phyloP scores from a whole-genome alignment of 1,140 invertebrate species.

The Bilobella aurantiaca region DNA sequence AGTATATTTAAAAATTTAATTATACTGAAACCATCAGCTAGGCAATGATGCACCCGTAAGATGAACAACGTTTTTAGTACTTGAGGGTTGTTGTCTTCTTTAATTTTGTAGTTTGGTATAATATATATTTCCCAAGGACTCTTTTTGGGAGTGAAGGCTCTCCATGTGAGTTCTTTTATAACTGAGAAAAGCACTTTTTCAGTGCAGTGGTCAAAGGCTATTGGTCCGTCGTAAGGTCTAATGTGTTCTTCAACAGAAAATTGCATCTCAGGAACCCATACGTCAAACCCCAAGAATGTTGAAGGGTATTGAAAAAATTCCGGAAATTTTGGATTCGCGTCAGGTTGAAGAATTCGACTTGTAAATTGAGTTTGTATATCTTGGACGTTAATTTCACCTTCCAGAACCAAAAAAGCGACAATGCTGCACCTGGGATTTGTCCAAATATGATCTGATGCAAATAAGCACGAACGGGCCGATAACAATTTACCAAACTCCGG shows the following conservation, averaged over 20 bases:
- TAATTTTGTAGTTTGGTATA: neutral
- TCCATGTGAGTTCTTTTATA: neutral
- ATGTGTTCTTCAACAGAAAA: neutral
- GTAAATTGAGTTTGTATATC: neutral
- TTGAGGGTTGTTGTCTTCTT: neutral
- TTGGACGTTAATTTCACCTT: neutral
- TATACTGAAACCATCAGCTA: neutral
- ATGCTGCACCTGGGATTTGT: neutral
- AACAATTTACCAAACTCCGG: neutral
- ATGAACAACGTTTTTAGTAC: neutral
- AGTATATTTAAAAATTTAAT: neutral
- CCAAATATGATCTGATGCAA: neutral
- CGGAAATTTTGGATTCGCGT: too few species aligned
- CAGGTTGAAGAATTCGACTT: neutral
- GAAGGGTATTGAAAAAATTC: neutral
- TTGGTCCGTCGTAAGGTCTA: neutral
- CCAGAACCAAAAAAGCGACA: neutral
- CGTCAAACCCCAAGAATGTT: neutral
- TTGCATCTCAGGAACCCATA: neutral
- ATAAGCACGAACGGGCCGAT: neutral
- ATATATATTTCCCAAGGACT: slow-evolving; percentile 1
- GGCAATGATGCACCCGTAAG: neutral
- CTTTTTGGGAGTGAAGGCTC: neutral
- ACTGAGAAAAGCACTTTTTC: neutral
- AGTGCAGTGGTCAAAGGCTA: neutral